phyloP scores from a whole-genome alignment of 2,113 vertebrate genomes.

The Ammospiza nelsoni region DNA sequence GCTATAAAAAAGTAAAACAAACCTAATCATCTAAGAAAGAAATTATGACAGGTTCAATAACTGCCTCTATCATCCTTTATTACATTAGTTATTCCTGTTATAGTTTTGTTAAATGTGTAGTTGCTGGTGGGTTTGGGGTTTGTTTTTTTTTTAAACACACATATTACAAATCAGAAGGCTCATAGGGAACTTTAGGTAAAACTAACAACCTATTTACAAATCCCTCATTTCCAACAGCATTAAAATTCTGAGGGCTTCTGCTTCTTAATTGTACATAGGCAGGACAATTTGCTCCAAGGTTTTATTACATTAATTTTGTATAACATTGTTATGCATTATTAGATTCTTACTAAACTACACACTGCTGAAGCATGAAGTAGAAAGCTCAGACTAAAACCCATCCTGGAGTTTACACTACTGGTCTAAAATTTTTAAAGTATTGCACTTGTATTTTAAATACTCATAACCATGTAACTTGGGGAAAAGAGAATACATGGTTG shows the following conservation, averaged over 20 bases:
- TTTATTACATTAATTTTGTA: conserved; percentile 62
- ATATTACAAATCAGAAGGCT: neutral
- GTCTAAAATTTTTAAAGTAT: neutral
- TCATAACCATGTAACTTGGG: neutral
- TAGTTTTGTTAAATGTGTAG: neutral
- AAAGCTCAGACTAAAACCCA: neutral
- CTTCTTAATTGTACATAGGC: conserved; percentile 47
- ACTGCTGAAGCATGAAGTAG: conserved; percentile 14
- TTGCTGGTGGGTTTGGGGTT: neutral
- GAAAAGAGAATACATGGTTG: neutral
- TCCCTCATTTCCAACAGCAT: conserved; percentile 4
- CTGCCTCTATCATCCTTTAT: neutral
- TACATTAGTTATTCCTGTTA: neutral
- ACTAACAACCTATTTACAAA: conserved; percentile 20
- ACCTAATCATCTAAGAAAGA: neutral
- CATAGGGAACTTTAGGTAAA: neutral
- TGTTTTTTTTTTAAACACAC: neutral
- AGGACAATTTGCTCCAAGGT: conserved; percentile 48
- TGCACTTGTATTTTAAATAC: neutral
- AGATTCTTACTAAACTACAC: conserved; percentile 29
- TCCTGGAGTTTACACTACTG: neutral
- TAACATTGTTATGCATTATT: conserved; percentile 53
- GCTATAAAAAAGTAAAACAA: neutral
- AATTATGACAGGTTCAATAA: neutral
- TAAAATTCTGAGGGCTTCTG: conserved; percentile 35